Base-by-base conservation (phyloP, 2,888 invertebrate species). In the Pegoplata infirma region DNA sequence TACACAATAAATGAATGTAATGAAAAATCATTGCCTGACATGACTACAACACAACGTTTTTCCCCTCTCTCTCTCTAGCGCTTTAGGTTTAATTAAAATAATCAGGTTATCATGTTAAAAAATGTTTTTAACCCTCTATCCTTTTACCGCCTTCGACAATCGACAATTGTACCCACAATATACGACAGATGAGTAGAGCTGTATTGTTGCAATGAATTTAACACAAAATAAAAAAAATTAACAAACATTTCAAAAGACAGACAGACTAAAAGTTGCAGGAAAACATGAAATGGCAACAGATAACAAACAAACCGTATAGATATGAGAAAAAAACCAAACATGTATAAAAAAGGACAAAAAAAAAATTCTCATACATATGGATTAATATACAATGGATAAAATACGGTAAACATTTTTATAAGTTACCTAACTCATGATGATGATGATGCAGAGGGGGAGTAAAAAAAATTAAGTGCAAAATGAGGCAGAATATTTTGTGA, bases 11-110 rank as follows among this genome's bases (percentile, higher is more conserved):
- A 64, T 63, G 49, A 28, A 44, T 63, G 53, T 69, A 78, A 78
- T 78, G 58, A 69, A 78, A 74, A 78, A 68, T 78, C 59, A 74
- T 74, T 73, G 68, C 61, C 53, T 68, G 63, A 23, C 44, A 51
- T 40, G 36, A 51, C 19, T 46, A n/a, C n/a, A n/a, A n/a, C n/a
- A n/a, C n/a, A n/a, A n/a, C n/a, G 49, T 16, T 36, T 49, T 40
- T 40, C 17, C n/a, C n/a, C 3, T 17, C 36, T 71, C 28, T 17
- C n/a, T 19, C 5, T 47, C 46, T 14, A 49, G 23, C 14, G 28
- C 46, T 56, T 32, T 44, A 56, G 59, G 59, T 74, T 78, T 61
- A 78, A 74, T 78, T 78, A 74, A 74, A 74, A 74, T 78, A 74
- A 69, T 69, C 78, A 78, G 74, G 69, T 78, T 78, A 69, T 74